Conservation (phyloP, 2,888 invertebrate species). For the Hipparchia sbordonii region DNA sequence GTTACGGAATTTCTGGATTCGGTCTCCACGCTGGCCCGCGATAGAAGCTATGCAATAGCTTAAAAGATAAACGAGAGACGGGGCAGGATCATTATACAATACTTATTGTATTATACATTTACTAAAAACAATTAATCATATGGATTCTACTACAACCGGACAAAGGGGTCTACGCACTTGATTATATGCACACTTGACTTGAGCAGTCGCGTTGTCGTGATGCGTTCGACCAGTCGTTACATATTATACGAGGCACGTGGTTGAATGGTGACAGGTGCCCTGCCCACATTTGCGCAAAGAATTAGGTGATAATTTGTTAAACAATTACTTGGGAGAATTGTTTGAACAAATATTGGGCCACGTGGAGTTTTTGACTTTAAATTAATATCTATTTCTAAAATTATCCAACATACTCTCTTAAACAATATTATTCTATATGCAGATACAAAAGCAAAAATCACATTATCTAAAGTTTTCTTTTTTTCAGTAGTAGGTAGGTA, state of each 20-base stretch:
- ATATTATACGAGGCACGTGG: background rate
- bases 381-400: background rate
- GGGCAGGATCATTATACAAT: background rate
- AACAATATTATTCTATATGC: no score
- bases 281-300: background rate
- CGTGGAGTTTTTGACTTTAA: background rate
- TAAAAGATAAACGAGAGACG: background rate
- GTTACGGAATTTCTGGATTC: no score
- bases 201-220: background rate
- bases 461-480: no score
- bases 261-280: background rate
- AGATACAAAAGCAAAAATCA: no score
- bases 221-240: slow-evolving; percentile 1
- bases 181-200: background rate
- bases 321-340: background rate
- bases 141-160: background rate
- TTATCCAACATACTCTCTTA: no score
- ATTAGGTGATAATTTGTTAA: background rate
- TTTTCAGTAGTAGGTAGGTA: no score
- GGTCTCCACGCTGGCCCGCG: no score
- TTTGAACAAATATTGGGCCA: background rate
- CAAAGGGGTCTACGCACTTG: slow-evolving; percentile 17
- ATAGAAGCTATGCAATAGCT: no score
- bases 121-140: background rate
- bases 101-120: no score